These are phyloP conservation scores for Crossaster papposus DNA, from an alignment of 53 echinoderm and acorn worm species.

Conservation along the genomic window DNA sequence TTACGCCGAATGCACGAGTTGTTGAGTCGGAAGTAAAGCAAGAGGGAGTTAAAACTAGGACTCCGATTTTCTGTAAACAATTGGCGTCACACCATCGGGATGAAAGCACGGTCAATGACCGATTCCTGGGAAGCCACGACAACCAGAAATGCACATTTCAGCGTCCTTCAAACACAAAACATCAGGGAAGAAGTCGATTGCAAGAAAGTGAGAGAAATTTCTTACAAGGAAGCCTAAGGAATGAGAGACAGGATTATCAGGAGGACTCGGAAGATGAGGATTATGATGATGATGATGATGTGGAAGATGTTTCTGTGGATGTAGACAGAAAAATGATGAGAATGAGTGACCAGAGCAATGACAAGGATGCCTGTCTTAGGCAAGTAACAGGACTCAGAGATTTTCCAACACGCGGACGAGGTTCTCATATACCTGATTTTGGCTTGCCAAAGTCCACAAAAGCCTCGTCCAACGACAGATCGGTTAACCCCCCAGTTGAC, in stretches of 20 bases:
- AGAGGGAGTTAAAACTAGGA: neutral
- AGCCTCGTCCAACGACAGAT: neutral
- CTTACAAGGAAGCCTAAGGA: neutral
- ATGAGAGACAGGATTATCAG: neutral
- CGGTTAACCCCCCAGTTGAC: neutral
- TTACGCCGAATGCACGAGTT: neutral
- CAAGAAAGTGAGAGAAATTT: neutral
- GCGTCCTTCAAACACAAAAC: neutral
- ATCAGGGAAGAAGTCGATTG: neutral
- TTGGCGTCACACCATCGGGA: neutral
- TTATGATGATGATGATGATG: too few species aligned
- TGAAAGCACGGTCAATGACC: neutral
- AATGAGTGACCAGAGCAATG: neutral
- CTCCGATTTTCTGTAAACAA: neutral
- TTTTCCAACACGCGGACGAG: neutral
- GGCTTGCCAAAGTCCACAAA: neutral
- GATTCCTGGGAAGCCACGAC: neutral
- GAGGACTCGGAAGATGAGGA: neutral
- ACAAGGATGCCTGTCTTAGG: neutral
- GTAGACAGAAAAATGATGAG: neutral
- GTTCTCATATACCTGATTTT: neutral
- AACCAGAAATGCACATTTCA: neutral
- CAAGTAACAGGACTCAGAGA: neutral
- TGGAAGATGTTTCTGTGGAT: neutral
- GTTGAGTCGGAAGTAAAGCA: neutral